Base-by-base conservation (phyloP, 92 coral and sea anemone genomes). In the Ricordea florida region DNA sequence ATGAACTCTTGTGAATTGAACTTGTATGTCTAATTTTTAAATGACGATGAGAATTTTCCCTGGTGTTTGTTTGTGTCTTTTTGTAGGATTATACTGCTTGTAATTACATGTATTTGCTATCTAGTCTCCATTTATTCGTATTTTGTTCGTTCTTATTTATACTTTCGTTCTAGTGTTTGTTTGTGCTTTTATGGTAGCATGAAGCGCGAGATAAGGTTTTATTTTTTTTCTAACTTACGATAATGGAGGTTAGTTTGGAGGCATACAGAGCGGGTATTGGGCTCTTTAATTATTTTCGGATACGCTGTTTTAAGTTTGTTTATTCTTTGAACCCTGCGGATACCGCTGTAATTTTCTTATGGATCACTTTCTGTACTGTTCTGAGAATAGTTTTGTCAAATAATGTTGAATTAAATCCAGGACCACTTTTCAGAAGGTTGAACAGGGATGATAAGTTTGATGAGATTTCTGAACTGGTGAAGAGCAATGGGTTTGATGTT, bases 381-480 rank as follows among this genome's bases (percentile, higher is more conserved):
- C n/a, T n/a, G n/a, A n/a, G n/a, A n/a, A n/a, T n/a, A n/a, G n/a
- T n/a, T n/a, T 24, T 80, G 29, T 48, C 51, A 17, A 38, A 51
- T 25, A 57, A 67, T 48, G 72, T 80, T 14, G 61, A 69, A 66
- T 28, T 69, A 60, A 80, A 80, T 26, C 80, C 80, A 22, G 78
- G 70, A 35, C 78, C 85, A 3, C 29, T 77, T 6, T 57, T 33
- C 38, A 69, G 13, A 14, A 35, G 63, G 25, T 34, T 62, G 66
- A 65, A 35, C 51, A 57, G 82, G 46, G 82, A 58, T 8, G 69
- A 83, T 59, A 76, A 83, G 62, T 49, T 66, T 62, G 79, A 75
- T 57, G 89, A 82, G 44, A 76, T 82, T 43, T 76, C 82, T 16
- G 24, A 35, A 26, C 29, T 82, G 24, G 57, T 65, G 38, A 37